Base-by-base conservation (phyloP, 2,888 invertebrate genomes). In the Hartigia nigra region DNA sequence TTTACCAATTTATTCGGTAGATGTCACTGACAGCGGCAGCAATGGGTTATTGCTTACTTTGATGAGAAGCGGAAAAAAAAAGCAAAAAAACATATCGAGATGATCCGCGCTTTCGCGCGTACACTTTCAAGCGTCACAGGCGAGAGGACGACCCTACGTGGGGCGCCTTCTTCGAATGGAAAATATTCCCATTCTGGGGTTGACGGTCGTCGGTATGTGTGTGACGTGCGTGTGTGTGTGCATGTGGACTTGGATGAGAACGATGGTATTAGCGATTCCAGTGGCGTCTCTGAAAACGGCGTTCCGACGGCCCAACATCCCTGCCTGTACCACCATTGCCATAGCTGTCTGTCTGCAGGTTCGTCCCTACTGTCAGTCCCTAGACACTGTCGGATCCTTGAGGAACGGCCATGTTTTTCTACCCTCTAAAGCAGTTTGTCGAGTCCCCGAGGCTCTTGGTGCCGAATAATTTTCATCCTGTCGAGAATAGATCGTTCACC, bases 221-320 rank as follows among this genome's bases (percentile, higher is more conserved):
- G 55, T 23, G 55, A 55, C 55, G 55, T 55, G 55, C 23, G 9
- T 55, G 23, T 23, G 23, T 0, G 31, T 9, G 72, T 31, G 72
- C 72, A 32, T 14, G 72, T 31, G 72, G 31, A 31, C 12, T 5
- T 31, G 2, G 4, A 72, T 14, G 31, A 14, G 32, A 32, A 72
- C 72, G 72, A 32, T 2, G 32, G 75, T 77, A 79, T 79, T 75
- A 79, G 77, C 77, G 74, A 79, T 79, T 77, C 79, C 75, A 74
- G 37, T 31, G 77, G 79, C 79, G 79, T 79, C 74, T 37, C 76
- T 39, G 78, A 79, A 79, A 76, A 79, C 78, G 84, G 86, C 84
- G 88, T 88, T 86, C 82, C 81, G 76, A 82, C 83, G 81, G 81
- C 79, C 80, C 83, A 80, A 80, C 82, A 81, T 84, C 84, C 84